A percentile compares a stretch with the other conserved stretches of the same genome.
Evolutionary conservation across 2,888 invertebrate species (phyloP).

Genomic region (Azorinus chamasolen): DNA sequence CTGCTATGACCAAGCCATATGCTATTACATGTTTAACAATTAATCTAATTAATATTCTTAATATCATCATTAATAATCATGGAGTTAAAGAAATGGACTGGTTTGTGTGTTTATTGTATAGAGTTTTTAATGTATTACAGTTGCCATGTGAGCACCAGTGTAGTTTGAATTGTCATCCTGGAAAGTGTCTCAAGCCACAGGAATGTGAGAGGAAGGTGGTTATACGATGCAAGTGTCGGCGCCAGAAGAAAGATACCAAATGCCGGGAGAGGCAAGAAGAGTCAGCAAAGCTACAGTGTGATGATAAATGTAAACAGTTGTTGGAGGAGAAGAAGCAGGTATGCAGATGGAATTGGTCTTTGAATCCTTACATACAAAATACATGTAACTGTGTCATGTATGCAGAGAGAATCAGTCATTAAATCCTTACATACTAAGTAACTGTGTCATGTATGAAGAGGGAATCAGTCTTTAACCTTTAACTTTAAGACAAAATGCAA

Average conservation of each 20-base stretch:
- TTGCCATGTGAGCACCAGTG: constrained; percentile 93
- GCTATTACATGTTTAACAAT: too few relatives aligned
- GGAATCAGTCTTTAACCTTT: too few relatives aligned
- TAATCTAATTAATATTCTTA: too few relatives aligned
- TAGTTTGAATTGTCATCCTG: constrained; percentile 82
- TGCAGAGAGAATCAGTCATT: background rate
- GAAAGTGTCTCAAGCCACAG: constrained; percentile 87
- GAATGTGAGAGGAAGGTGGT: constrained; percentile 93
- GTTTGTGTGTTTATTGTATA: too few relatives aligned
- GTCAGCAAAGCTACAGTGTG: constrained; percentile 80
- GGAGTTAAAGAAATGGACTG: background rate
- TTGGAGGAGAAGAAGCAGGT: constrained; percentile 79
- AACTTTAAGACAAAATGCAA: too few relatives aligned
- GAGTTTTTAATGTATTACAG: too few relatives aligned
- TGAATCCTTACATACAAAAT: background rate
- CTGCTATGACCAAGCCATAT: too few relatives aligned
- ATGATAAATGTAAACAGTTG: constrained; percentile 79
- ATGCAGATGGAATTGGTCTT: too few relatives aligned
- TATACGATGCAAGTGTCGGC: constrained; percentile 92
- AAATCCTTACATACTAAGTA: background rate
- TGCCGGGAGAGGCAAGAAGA: constrained; percentile 87
- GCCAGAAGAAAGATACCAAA: constrained; percentile 91
- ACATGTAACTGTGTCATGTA: background rate
- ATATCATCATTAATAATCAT: too few relatives aligned
- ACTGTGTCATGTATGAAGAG: too few relatives aligned